Conservation (phyloP, 2,113 vertebrate genomes). For the Falcunculus frontatus region DNA sequence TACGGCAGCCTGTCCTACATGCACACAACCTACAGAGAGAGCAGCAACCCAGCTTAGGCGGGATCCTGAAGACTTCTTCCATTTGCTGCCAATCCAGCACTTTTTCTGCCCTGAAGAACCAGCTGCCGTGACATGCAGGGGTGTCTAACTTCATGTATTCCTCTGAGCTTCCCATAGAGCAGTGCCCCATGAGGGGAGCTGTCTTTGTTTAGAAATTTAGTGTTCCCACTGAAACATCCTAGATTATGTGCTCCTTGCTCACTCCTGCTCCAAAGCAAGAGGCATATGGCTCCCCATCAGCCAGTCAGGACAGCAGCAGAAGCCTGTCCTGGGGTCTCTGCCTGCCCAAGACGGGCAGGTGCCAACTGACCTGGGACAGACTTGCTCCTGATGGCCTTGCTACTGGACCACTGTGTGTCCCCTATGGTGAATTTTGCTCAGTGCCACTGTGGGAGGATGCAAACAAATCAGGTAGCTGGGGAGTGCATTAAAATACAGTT, state of each 20-base stretch:
- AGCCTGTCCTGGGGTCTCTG: neutral
- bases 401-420: neutral
- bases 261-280: neutral
- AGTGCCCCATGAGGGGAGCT: neutral
- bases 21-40: neutral
- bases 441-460: neutral
- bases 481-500: neutral
- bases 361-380: neutral
- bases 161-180: neutral
- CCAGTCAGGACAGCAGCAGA: neutral
- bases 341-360: neutral
- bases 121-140: neutral
- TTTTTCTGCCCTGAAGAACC: neutral
- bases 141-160: neutral
- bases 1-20: neutral
- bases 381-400: rapidly evolving
- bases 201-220: neutral
- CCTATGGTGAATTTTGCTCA: neutral
- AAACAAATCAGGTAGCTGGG: neutral
- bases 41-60: neutral
- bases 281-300: neutral
- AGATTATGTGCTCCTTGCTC: neutral
- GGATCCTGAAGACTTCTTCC: neutral
- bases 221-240: neutral
- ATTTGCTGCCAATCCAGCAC: neutral